A percentile compares a stretch with the other conserved stretches of the same genome.
phyloP scores from a whole-genome alignment of 2,797 vertebrate species.

The Tarsius wallacei region DNA sequence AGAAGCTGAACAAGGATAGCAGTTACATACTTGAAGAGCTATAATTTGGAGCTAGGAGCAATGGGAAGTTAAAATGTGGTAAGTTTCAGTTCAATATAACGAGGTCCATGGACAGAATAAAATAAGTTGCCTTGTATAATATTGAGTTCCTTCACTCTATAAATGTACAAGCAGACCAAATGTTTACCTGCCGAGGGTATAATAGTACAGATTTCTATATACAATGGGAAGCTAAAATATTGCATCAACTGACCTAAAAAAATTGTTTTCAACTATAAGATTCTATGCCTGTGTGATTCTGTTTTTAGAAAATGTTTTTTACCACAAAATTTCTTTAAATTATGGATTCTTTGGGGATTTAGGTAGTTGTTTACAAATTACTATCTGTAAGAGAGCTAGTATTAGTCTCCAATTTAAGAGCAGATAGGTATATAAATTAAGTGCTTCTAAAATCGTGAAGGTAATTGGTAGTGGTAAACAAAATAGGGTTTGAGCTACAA shows the following conservation, averaged over 20 bases:
- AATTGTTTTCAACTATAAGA: not conserved
- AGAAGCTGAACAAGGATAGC: not conserved
- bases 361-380: not conserved
- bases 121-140: not conserved
- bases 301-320: not conserved
- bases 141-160: not conserved
- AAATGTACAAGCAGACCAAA: conserved; percentile 37
- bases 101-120: not conserved
- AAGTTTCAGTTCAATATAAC: conserved; percentile 11
- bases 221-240: not conserved
- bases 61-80: not conserved
- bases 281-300: not conserved
- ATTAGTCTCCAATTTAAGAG: not conserved
- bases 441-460: not conserved
- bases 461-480: not conserved
- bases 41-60: not conserved
- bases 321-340: not conserved
- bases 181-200: not conserved
- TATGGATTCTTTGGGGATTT: not conserved
- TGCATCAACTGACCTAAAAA: not conserved
- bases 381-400: not conserved
- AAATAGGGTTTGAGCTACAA: conserved; percentile 17
- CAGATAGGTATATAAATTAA: conserved; percentile 42
- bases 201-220: not conserved
- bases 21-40: not conserved